Conservation (phyloP, 1,140 invertebrate genomes). For the Drosophila lowei region DNA sequence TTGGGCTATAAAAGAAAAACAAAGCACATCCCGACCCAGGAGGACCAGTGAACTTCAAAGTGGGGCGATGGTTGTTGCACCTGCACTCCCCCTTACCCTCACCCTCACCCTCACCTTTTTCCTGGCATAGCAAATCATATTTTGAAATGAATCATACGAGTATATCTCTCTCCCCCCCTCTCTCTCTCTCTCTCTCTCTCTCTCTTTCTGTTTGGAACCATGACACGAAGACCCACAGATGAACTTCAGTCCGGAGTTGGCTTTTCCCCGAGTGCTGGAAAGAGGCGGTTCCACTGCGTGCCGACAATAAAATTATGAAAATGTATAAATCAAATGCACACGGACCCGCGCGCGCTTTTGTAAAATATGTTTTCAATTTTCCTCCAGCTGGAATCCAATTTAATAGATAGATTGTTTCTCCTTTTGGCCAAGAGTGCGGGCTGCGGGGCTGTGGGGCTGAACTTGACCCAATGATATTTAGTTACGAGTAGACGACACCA, state of each 20-base stretch:
- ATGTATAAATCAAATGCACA: constrained; percentile 66
- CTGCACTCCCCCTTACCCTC: constrained; percentile 36
- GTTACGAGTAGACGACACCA: constrained; percentile 37
- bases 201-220: constrained; percentile 9
- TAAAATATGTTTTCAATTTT: constrained; percentile 68
- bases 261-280: constrained; percentile 42
- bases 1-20: constrained; percentile 58
- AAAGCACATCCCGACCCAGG: constrained; percentile 16
- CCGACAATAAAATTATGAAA: constrained; percentile 74
- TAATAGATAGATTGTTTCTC: constrained; percentile 69
- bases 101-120: background rate
- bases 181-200: constrained; percentile 3
- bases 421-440: constrained; percentile 26
- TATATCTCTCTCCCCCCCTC: no score
- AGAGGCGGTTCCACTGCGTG: constrained; percentile 62
- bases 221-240: constrained; percentile 45
- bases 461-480: constrained; percentile 82
- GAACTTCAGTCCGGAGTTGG: constrained; percentile 7
- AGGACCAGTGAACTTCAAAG: constrained; percentile 23
- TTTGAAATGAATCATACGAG: constrained; percentile 68
- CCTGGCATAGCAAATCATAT: constrained; percentile 61
- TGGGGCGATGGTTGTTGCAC: constrained; percentile 33
- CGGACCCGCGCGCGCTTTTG: constrained; percentile 38
- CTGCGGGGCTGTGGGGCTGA: constrained; percentile 25
- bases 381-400: constrained; percentile 46